Percentiles rank a stretch among this genome's conserved stretches.
These are phyloP conservation scores for Zonitis immaculata DNA, from an alignment of 2,888 invertebrate species.

Conservation along the genomic window DNA sequence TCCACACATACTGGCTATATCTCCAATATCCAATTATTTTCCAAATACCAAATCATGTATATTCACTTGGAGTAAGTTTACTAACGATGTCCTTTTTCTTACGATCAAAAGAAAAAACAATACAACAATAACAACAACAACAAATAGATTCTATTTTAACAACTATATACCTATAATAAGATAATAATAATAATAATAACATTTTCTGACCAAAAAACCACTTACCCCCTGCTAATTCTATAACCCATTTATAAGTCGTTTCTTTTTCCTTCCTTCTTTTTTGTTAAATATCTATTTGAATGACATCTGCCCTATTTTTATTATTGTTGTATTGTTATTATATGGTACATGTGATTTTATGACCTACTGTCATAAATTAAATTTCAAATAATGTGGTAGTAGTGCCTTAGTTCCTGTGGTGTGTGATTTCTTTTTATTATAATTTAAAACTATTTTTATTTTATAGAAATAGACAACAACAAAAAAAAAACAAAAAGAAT, in stretches of 20 bases:
- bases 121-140: neutral
- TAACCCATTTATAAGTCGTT: neutral
- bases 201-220: neutral
- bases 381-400: neutral
- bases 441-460: neutral
- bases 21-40: constrained; percentile 18
- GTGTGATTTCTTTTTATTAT: neutral
- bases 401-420: neutral
- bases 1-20: neutral
- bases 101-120: neutral
- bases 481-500: too few species aligned
- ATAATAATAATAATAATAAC: neutral
- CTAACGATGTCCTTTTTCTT: constrained; percentile 17
- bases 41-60: constrained; percentile 10
- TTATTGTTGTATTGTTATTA: constrained; percentile 25
- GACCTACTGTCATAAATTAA: neutral
- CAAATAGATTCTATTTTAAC: neutral
- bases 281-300: constrained; percentile 16
- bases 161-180: neutral
- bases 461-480: neutral
- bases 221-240: neutral
- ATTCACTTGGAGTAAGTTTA: constrained; percentile 14
- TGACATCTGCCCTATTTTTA: constrained; percentile 31
- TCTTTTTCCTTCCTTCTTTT: neutral
- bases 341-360: neutral